phyloP scores from a whole-genome alignment of 2,888 invertebrate species.

The Cartodere bifasciata region DNA sequence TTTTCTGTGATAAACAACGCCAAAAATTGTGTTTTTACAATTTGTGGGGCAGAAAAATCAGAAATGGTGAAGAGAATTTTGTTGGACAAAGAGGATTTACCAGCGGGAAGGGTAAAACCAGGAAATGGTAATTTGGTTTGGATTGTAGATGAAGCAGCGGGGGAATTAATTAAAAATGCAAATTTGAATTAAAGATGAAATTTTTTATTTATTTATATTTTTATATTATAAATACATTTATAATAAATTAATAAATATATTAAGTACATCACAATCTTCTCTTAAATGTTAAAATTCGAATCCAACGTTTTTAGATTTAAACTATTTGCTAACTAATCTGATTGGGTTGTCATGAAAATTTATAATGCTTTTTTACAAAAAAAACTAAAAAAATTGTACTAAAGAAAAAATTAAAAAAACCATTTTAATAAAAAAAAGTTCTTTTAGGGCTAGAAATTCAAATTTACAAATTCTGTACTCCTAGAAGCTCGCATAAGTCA shows the following conservation, averaged over 20 bases:
- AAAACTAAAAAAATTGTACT: too few species aligned
- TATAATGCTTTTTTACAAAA: too few species aligned
- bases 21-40: conserved; percentile 68
- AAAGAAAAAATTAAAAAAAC: too few species aligned
- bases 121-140: conserved; percentile 52
- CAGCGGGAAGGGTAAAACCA: conserved; percentile 64
- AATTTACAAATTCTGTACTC: too few species aligned
- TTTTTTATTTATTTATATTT: conserved; percentile 14
- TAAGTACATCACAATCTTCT: conserved; percentile 35
- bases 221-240: conserved; percentile 24
- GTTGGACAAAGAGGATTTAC: conserved; percentile 60
- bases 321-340: too few species aligned
- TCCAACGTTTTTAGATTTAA: too few species aligned
- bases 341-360: too few species aligned
- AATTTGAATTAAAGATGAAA: conserved; percentile 15
- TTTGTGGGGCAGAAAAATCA: conserved; percentile 76
- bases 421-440: too few species aligned
- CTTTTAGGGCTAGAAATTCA: too few species aligned
- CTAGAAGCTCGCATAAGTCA: too few species aligned
- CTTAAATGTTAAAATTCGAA: too few species aligned
- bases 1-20: conserved; percentile 83
- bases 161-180: conserved; percentile 22
- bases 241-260: conserved; percentile 34
- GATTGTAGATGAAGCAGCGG: conserved; percentile 48
- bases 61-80: conserved; percentile 78